These are phyloP conservation scores for Cabera pusaria DNA, from an alignment of 2,888 invertebrate species.

Conservation along the genomic window DNA sequence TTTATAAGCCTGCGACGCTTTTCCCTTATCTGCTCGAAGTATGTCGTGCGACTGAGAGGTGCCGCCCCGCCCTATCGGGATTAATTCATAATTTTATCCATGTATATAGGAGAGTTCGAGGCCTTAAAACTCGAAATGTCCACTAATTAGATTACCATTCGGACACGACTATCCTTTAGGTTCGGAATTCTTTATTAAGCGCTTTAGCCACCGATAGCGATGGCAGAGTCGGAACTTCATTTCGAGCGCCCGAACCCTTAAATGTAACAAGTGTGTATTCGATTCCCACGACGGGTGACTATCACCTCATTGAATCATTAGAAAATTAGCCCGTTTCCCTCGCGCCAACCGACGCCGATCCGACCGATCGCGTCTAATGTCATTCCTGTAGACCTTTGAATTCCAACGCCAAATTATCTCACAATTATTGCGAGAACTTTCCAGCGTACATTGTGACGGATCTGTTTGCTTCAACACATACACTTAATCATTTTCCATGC, in stretches of 20 bases:
- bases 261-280: constrained; percentile 43
- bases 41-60: constrained; percentile 79
- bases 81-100: constrained; percentile 81
- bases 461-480: constrained; percentile 22
- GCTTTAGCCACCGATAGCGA: constrained; percentile 18
- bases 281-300: constrained; percentile 67
- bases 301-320: constrained; percentile 68
- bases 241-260: constrained; percentile 26
- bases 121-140: constrained; percentile 44
- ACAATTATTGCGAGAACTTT: constrained; percentile 45
- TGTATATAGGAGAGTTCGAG: constrained; percentile 52
- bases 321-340: constrained; percentile 52
- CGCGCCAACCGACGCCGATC: constrained; percentile 46
- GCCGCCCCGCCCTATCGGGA: constrained; percentile 80
- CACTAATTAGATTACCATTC: constrained; percentile 46
- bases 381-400: constrained; percentile 47
- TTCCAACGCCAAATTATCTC: constrained; percentile 48
- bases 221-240: constrained; percentile 1
- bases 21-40: constrained; percentile 79
- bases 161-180: constrained; percentile 36
- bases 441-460: constrained; percentile 20
- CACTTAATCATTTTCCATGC: too few relatives aligned
- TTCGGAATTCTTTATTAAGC: constrained; percentile 17
- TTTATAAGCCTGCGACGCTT: constrained; percentile 81
- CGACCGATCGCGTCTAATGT: constrained; percentile 60